Evolutionary conservation across 2,888 invertebrate genomes (phyloP), one percentile per base, ranked within the genome.

Genomic region (Macrophya alboannulata): DNA sequence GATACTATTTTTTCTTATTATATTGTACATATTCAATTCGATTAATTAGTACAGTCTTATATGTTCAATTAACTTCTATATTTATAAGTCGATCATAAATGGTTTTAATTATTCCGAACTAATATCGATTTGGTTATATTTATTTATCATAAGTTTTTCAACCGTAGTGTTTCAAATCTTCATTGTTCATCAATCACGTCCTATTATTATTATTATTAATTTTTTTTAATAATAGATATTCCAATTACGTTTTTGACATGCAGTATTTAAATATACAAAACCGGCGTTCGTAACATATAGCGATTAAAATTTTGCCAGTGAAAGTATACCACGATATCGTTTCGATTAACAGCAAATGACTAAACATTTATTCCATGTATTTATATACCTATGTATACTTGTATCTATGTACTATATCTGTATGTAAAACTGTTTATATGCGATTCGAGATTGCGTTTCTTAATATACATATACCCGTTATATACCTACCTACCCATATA

Each of bases 1-100:
- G n/a, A 48, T 43, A n/a, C 17, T 40, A 40, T 83, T 81, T 62
- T 62, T 62, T 77, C 37, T 55, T 31, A 17, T 17, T 74, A n/a
- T n/a, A n/a, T n/a, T n/a, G n/a, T n/a, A n/a, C 12, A 21, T 21
- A 45, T 74, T 45, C 45, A 0, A 12, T 15, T 9, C 3, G 9
- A n/a, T n/a, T n/a, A n/a, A n/a, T n/a, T n/a, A n/a, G n/a, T 25
- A 1, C 31, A 9, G 45, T 15, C 10, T 10, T 43, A 3, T 3
- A 37, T n/a, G 25, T 31, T 31, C 3, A 31, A 31, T 31, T 31
- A 31, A 31, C n/a, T n/a, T n/a, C n/a, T n/a, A 31, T 31, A 31
- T 31, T 31, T 3, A 31, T 31, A 31, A 31, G 3, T 31, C 31
- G 1, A 31, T 31, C 3, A 31, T 3, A 31, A 31, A 2, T 31